Evolutionary conservation across 1,140 invertebrate genomes (phyloP).

Genomic region (Meloidogyne floridensis): DNA sequence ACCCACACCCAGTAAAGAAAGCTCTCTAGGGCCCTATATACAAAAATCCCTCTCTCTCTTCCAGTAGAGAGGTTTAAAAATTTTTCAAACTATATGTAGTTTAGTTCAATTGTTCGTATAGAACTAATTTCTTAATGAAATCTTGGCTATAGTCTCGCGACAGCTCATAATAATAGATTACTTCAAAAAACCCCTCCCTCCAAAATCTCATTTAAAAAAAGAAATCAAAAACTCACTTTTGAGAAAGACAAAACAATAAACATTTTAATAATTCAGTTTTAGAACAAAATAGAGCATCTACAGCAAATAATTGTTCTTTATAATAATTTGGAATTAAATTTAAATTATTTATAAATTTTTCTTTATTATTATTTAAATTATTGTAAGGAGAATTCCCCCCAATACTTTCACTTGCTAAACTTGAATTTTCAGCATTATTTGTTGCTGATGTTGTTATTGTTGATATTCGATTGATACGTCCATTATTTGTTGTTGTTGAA

Average conservation of each 20-base stretch:
- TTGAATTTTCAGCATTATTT: background rate
- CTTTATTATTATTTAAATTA: background rate
- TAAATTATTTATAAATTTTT: conserved; percentile 75
- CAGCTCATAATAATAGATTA: no score
- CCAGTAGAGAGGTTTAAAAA: no score
- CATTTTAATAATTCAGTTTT: conserved; percentile 45
- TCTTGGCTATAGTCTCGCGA: no score
- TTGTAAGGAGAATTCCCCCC: background rate
- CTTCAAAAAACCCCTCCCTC: no score
- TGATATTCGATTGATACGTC: no score
- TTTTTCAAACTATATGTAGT: no score
- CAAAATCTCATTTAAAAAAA: background rate
- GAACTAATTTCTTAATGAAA: no score
- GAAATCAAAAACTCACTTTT: conserved; percentile 27
- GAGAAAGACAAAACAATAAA: conserved; percentile 52
- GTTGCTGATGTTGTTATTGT: background rate
- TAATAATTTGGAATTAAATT: background rate
- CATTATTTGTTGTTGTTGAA: background rate
- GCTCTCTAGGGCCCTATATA: no score
- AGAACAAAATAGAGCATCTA: conserved; percentile 22
- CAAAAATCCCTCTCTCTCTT: no score
- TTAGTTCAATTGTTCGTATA: no score
- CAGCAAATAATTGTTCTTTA: conserved; percentile 8
- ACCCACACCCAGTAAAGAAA: no score
- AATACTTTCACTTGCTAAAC: background rate